A percentile compares a stretch with the other conserved stretches of the same genome.
Evolutionary conservation across 2,797 vertebrate species (phyloP).

Genomic region (Propithecus deckenii): DNA sequence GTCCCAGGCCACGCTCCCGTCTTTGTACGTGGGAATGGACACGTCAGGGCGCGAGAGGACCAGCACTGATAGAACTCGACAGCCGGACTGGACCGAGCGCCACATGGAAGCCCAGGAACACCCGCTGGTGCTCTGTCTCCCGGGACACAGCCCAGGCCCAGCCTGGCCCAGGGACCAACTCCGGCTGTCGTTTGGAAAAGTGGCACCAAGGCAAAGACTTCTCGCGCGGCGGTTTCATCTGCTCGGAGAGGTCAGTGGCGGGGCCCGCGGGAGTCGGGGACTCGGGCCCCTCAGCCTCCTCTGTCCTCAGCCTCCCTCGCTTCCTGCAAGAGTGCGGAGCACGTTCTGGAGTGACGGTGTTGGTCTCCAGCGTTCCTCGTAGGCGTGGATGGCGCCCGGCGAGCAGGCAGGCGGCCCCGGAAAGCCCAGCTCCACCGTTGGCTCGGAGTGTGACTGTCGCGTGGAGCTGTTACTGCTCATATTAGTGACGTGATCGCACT

Average conservation of each 20-base stretch:
- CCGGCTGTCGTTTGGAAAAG: not conserved
- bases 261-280: not conserved
- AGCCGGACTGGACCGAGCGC: accelerated
- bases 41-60: not conserved
- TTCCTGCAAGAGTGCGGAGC: not conserved
- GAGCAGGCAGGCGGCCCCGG: not conserved
- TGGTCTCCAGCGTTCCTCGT: accelerated
- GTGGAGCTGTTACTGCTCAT: not conserved
- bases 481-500: not conserved
- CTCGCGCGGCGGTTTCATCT: too few relatives aligned
- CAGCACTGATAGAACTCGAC: accelerated
- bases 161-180: not conserved
- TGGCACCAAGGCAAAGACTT: too few relatives aligned
- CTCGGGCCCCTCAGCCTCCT: not conserved
- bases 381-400: accelerated
- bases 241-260: not conserved
- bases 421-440: not conserved
- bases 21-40: not conserved
- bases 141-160: not conserved
- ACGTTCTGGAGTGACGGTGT: not conserved
- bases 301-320: not conserved
- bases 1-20: not conserved
- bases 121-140: not conserved
- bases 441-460: not conserved
- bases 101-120: not conserved